Conservation (phyloP, 2,888 invertebrate species). For the Allacma fusca region DNA sequence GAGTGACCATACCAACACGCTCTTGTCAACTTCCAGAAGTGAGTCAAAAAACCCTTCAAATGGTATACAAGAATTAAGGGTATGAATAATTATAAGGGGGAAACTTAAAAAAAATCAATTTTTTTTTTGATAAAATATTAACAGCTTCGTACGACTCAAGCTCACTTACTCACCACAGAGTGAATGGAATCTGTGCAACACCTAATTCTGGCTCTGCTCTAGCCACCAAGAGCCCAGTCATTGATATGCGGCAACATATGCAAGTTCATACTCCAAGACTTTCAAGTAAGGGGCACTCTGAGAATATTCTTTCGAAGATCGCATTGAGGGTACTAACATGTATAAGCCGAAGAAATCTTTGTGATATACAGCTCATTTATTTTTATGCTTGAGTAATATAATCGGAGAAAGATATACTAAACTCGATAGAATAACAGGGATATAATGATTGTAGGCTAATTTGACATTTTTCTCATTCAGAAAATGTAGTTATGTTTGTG, state of each 20-base stretch:
- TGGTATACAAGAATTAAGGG: too few relatives aligned
- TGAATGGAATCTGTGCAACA: conserved; percentile 14
- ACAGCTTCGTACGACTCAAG: conserved; percentile 42
- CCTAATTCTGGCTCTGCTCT: conserved; percentile 20
- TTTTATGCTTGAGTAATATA: too few relatives aligned
- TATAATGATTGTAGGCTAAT: too few relatives aligned
- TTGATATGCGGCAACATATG: conserved; percentile 23
- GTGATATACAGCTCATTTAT: too few relatives aligned
- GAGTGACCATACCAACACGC: conserved; percentile 40
- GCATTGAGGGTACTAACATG: too few relatives aligned
- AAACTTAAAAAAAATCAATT: neutral
- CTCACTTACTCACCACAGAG: conserved; percentile 34
- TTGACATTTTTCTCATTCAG: too few relatives aligned
- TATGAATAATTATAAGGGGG: too few relatives aligned
- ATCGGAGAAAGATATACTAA: neutral
- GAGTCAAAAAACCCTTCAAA: too few relatives aligned
- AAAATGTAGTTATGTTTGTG: too few relatives aligned
- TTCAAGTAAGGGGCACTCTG: conserved; percentile 20
- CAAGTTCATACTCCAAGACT: conserved; percentile 29
- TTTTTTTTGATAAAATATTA: neutral
- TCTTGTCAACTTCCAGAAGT: conserved; percentile 41
- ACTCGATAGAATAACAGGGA: too few relatives aligned
- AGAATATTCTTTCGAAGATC: too few relatives aligned
- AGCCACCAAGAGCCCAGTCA: conserved; percentile 31
- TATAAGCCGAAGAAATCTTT: too few relatives aligned